Evolutionary conservation across 2,888 invertebrate genomes (phyloP).

Genomic region (Megalurothrips usitatus): DNA sequence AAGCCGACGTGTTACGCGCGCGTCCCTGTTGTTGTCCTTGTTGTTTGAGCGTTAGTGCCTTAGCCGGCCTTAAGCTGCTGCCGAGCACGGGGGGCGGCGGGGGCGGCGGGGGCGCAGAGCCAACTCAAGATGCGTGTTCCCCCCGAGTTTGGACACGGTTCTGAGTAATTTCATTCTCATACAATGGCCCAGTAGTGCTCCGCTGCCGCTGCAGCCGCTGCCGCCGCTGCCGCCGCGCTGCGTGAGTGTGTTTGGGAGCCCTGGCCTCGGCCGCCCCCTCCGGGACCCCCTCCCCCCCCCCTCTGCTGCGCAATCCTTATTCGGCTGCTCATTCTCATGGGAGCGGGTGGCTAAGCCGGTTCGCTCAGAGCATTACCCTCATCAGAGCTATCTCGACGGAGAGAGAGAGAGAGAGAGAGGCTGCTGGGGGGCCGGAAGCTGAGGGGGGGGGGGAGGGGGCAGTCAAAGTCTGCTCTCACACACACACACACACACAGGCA

Average conservation of each 20-base stretch:
- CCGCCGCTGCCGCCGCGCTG: too few relatives aligned
- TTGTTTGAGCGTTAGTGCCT: too few relatives aligned
- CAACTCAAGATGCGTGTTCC: conserved; percentile 18
- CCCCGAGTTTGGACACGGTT: background rate
- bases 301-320: background rate
- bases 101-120: background rate
- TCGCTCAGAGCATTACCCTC: conserved; percentile 22
- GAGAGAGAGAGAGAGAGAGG: background rate
- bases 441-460: background rate
- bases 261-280: too few relatives aligned
- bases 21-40: too few relatives aligned
- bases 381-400: conserved; percentile 22
- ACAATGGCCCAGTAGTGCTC: background rate
- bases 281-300: background rate
- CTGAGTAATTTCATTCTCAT: conserved; percentile 26
- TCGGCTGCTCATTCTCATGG: background rate
- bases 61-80: too few relatives aligned
- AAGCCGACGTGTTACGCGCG: too few relatives aligned
- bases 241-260: too few relatives aligned
- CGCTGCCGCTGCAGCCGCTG: background rate
- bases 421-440: background rate
- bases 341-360: conserved; percentile 5
- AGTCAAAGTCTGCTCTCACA: too few relatives aligned
- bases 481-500: too few relatives aligned
- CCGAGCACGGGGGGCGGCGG: too few relatives aligned